Evolutionary conservation across 2,797 vertebrate species (phyloP).

Genomic region (Ficedula albicollis): DNA sequence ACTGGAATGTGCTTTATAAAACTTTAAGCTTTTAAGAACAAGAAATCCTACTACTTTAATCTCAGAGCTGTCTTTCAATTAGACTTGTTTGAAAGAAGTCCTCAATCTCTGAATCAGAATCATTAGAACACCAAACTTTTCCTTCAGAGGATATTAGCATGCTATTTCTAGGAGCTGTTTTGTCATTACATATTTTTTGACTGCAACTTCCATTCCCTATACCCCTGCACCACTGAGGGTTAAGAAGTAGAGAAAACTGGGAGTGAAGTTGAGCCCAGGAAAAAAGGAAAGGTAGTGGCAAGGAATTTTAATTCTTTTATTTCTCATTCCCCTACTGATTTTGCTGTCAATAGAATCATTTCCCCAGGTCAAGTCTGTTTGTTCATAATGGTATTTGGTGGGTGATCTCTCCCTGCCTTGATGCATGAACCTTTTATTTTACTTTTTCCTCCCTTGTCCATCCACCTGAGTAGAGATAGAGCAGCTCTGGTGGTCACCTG

Average conservation of each 20-base stretch:
- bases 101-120: not conserved
- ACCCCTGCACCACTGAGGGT: not conserved
- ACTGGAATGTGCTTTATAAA: not conserved
- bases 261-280: not conserved
- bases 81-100: not conserved
- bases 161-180: not conserved
- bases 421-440: not conserved
- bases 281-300: not conserved
- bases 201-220: fast-evolving
- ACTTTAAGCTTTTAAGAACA: not conserved
- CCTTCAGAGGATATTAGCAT: not conserved
- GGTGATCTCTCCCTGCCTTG: not conserved
- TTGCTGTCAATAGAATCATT: not conserved
- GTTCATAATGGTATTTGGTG: not conserved
- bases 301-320: not conserved
- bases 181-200: not conserved
- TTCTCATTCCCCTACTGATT: not conserved
- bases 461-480: not conserved
- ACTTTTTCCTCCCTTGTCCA: not conserved
- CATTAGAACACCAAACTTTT: not conserved
- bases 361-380: not conserved
- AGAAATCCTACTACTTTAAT: not conserved
- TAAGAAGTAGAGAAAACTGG: not conserved
- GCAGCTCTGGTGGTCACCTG: not conserved
- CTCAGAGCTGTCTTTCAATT: not conserved